Evolutionary conservation across 2,797 vertebrate species (phyloP).

Genomic region (Pseudochaenichthys georgianus): DNA sequence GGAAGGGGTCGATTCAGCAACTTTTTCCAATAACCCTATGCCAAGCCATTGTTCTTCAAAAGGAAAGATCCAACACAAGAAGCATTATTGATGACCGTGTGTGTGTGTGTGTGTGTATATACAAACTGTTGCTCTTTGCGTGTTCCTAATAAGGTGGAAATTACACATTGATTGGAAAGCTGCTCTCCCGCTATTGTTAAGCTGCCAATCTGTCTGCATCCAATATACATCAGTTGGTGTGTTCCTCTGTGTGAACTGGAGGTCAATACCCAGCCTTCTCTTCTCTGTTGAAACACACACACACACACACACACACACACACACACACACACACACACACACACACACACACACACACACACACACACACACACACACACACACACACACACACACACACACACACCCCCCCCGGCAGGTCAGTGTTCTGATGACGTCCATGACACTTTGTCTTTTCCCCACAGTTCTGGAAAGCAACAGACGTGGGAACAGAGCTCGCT

Average conservation of each 20-base stretch:
- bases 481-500: conserved; percentile 22
- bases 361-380: conserved; percentile 54
- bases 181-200: conserved; percentile 49
- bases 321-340: too few relatives aligned
- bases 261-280: conserved; percentile 56
- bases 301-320: too few relatives aligned
- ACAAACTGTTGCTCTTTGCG: conserved; percentile 12
- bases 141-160: conserved; percentile 39
- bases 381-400: conserved; percentile 46
- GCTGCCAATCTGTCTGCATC: conserved; percentile 51
- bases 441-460: conserved; percentile 29
- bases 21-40: conserved; percentile 35
- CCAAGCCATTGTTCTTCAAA: conserved; percentile 43
- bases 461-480: conserved; percentile 29
- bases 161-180: conserved; percentile 53
- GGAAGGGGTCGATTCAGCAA: conserved; percentile 5
- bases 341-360: too few relatives aligned
- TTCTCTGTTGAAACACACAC: too few relatives aligned
- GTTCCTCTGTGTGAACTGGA: conserved; percentile 31
- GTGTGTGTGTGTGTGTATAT: background rate
- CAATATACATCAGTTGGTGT: conserved; percentile 49
- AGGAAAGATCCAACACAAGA: conserved; percentile 46
- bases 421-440: conserved; percentile 16
- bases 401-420: conserved; percentile 19
- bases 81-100: conserved; percentile 12